These are phyloP conservation scores for Rhabdomys dilectus DNA, from an alignment of 2,113 vertebrate genomes.

Conservation along the genomic window DNA sequence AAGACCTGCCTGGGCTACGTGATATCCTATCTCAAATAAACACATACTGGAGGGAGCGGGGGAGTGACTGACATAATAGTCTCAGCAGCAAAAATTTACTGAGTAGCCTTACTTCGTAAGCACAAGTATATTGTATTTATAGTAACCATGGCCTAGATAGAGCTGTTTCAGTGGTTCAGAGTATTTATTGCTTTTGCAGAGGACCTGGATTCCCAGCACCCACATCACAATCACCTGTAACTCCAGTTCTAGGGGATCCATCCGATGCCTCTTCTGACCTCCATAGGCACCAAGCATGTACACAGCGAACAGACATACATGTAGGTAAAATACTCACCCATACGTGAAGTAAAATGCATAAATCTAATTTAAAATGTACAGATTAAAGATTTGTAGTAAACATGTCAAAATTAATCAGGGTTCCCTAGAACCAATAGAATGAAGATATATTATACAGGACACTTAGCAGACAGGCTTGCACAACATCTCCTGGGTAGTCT, in stretches of 20 bases:
- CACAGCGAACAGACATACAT: not conserved
- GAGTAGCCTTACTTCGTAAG: not conserved
- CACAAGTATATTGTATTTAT: not conserved
- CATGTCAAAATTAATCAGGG: not conserved
- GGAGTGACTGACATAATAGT: not conserved
- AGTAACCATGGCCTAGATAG: not conserved
- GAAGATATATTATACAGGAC: not conserved
- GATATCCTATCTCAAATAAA: not conserved
- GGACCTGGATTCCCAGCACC: not conserved
- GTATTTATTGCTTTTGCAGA: not conserved
- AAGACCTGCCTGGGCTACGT: not conserved
- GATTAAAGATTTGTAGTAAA: not conserved
- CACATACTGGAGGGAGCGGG: not conserved
- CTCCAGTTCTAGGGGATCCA: not conserved
- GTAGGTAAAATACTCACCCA: not conserved
- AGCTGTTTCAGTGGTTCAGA: not conserved
- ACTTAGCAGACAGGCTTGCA: not conserved
- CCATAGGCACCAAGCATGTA: not conserved
- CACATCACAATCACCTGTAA: not conserved
- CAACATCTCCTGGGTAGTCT: not conserved
- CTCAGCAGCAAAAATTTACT: conserved; percentile 17
- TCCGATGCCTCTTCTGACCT: not conserved
- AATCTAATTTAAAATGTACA: not conserved
- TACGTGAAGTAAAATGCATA: not conserved
- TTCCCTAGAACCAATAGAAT: not conserved